Conservation (phyloP, 1,140 invertebrate species). For the Drosophila repletoides region DNA sequence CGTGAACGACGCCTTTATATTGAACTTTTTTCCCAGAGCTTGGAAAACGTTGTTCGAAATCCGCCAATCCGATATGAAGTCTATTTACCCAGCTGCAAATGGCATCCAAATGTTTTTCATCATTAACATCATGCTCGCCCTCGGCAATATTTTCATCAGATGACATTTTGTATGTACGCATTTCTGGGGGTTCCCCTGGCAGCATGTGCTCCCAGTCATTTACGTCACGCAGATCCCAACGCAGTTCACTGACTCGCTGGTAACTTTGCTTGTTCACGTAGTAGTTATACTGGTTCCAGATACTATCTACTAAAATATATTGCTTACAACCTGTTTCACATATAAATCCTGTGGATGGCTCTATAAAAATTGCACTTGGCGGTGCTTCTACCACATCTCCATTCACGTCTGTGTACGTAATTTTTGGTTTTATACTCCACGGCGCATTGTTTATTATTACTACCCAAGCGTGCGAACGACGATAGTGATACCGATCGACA, state of each 20-base stretch:
- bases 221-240: constrained; percentile 85
- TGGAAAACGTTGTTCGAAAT: constrained; percentile 89
- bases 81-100: constrained; percentile 89
- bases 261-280: constrained; percentile 87
- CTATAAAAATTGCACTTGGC: constrained; percentile 88
- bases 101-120: constrained; percentile 91
- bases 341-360: constrained; percentile 89
- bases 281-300: constrained; percentile 95
- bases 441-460: constrained; percentile 84
- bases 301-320: constrained; percentile 91
- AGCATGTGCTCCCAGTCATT: constrained; percentile 88
- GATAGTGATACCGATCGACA: constrained; percentile 88
- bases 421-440: constrained; percentile 71
- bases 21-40: constrained; percentile 87
- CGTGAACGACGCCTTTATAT: constrained; percentile 90
- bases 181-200: constrained; percentile 85
- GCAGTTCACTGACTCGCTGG: constrained; percentile 83
- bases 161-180: constrained; percentile 73
- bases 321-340: constrained; percentile 84
- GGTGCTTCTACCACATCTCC: constrained; percentile 62
- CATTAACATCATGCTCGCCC: constrained; percentile 72
- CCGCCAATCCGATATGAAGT: constrained; percentile 87
- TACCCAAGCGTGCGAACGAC: constrained; percentile 94
- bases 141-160: constrained; percentile 80
- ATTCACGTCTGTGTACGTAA: constrained; percentile 55